Percentiles rank a stretch among this genome's conserved stretches.
These are phyloP conservation scores for Dinomys branickii DNA, from an alignment of 2,113 vertebrate genomes.

Conservation along the genomic window DNA sequence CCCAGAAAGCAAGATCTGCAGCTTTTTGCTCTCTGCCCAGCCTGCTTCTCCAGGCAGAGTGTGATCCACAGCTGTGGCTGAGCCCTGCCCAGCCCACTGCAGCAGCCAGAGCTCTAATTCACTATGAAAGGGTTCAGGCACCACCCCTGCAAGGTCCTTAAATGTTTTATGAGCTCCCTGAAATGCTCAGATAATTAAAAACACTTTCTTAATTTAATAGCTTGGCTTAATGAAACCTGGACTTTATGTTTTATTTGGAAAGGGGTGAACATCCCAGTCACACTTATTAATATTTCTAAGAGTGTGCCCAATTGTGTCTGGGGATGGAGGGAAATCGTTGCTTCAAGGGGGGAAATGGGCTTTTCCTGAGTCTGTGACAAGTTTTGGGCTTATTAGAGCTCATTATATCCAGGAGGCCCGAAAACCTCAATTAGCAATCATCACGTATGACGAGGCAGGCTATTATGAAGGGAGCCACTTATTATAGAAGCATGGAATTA, in stretches of 20 bases:
- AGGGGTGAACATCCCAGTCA: constrained; percentile 74
- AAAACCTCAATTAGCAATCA: constrained; percentile 85
- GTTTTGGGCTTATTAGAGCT: constrained; percentile 72
- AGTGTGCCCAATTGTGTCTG: constrained; percentile 71
- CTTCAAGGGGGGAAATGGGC: constrained; percentile 64
- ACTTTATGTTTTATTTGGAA: constrained; percentile 83
- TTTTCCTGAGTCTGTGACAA: constrained; percentile 64
- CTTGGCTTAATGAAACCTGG: constrained; percentile 83
- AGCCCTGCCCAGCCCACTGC: not conserved
- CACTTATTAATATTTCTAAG: constrained; percentile 83
- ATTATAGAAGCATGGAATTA: constrained; percentile 91
- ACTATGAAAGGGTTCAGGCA: constrained; percentile 83
- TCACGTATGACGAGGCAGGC: constrained; percentile 85
- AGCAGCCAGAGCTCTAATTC: constrained; percentile 81
- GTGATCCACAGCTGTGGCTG: fast-evolving
- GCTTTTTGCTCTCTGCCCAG: not conserved
- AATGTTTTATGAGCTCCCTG: constrained; percentile 86
- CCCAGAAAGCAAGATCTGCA: not conserved
- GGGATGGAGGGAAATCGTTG: constrained; percentile 68
- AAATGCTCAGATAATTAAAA: constrained; percentile 87
- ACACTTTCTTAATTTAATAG: constrained; percentile 83
- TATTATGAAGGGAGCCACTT: constrained; percentile 93
- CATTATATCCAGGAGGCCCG: constrained; percentile 76
- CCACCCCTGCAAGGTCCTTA: constrained; percentile 83
- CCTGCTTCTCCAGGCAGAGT: not conserved